Base-by-base conservation (phyloP, 2,113 vertebrate genomes). In the Psephotus haematonotus region DNA sequence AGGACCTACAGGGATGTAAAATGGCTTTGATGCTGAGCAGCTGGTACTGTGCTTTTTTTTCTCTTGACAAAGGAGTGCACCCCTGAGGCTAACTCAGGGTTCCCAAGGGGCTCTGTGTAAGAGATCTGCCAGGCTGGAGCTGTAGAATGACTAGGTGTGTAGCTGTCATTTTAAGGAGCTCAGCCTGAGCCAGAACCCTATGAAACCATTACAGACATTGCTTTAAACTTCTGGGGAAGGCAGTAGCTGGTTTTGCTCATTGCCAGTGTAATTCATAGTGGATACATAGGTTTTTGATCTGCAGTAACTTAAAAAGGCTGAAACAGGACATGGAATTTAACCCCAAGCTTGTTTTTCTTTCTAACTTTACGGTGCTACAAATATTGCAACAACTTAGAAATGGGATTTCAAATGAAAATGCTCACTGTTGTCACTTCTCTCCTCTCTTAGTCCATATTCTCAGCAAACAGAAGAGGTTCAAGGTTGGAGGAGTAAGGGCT, bases 1-100 rank as follows among this genome's bases (percentile, higher is more conserved):
- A 80, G 78, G 29, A 29, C 5, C 22, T 20, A 41, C 28, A 62
- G 13, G 10, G 25, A 43, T 15, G 6, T 29, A 43, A 59, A 44
- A 47, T 24, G 6, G 22, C 53, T 31, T 41, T 77, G 7, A 17
- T 68, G 39, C 17, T 68, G 24, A 82, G 39, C 7, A 18, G 8
- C 4, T 44, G 11, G 13, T 7, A 27, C 0, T 0, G 20, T 39
- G 19, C 7, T 77, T 4, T 63, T 63, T 50, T 77, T 82, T 24
- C 11, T n/a, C 27, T 70, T 10, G 14, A 49, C 41, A 52, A 72
- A 79, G 39, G 11, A 82, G 6, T 1, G 3, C 1, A 1, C 9
- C 68, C 23, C 46, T 12, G 39, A 80, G 41, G 19, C n/a, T 65
- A 41, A 15, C 23, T 25, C 3, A 2, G 27, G n/a, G 5, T 19